These are phyloP conservation scores for Ectropis crepuscularia DNA, from an alignment of 2,888 invertebrate genomes.

Conservation along the genomic window DNA sequence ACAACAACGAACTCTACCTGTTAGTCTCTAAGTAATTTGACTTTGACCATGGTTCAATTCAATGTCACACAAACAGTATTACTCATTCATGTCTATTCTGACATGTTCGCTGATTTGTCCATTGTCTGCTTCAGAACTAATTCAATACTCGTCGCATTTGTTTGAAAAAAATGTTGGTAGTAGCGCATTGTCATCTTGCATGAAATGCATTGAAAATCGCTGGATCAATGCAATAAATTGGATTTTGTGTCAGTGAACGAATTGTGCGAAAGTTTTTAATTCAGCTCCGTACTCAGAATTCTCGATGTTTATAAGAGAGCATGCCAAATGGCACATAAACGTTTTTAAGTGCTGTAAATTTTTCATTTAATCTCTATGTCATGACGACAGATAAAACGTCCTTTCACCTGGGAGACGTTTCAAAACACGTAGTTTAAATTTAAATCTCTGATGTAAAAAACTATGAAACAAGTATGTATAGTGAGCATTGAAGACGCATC, in stretches of 20 bases:
- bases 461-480: no score
- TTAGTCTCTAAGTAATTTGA: slow-evolving; percentile 49
- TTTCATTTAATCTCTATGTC: slow-evolving; percentile 62
- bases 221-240: slow-evolving; percentile 17
- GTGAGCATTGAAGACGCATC: no score
- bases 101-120: slow-evolving; percentile 16
- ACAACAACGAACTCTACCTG: slow-evolving; percentile 54
- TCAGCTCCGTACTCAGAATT: slow-evolving; percentile 55
- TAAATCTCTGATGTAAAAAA: slow-evolving; percentile 4
- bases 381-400: slow-evolving; percentile 70
- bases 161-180: background rate
- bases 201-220: slow-evolving; percentile 8
- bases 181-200: slow-evolving; percentile 9
- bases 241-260: slow-evolving; percentile 31
- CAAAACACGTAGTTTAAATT: slow-evolving; percentile 30
- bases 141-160: slow-evolving; percentile 4
- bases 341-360: slow-evolving; percentile 73
- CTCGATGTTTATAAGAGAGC: slow-evolving; percentile 64
- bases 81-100: slow-evolving; percentile 21
- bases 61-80: slow-evolving; percentile 49
- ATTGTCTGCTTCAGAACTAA: slow-evolving; percentile 1
- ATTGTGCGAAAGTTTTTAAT: slow-evolving; percentile 54
- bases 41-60: slow-evolving; percentile 57
- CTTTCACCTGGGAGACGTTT: slow-evolving; percentile 67
- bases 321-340: slow-evolving; percentile 74